These are phyloP conservation scores for Idaea aversata DNA, from an alignment of 2,888 invertebrate species.

Conservation along the genomic window DNA sequence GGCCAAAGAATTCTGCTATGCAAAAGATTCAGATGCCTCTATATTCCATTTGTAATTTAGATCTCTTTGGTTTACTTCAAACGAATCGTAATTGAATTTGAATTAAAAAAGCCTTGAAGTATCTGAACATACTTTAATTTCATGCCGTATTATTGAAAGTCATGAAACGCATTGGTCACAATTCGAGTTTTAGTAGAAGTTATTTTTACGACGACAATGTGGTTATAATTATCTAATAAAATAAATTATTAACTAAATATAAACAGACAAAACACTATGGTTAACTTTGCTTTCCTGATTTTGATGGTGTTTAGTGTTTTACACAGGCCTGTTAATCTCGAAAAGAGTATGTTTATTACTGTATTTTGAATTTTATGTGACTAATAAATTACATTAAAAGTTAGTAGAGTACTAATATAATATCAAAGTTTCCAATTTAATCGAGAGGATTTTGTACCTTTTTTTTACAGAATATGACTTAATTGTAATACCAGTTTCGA, in stretches of 20 bases:
- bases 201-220: neutral
- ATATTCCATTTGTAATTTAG: neutral
- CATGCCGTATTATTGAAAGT: conserved; percentile 1
- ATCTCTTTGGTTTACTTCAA: neutral
- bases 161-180: neutral
- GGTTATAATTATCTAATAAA: neutral
- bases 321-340: neutral
- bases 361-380: neutral
- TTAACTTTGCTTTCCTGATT: neutral
- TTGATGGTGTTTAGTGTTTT: neutral
- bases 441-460: too few relatives aligned
- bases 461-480: conserved; percentile 53
- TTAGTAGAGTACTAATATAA: too few relatives aligned
- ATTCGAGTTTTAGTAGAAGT: neutral
- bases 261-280: neutral
- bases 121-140: conserved; percentile 2
- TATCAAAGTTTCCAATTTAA: too few relatives aligned
- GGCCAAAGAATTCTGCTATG: too few relatives aligned
- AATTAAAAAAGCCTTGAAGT: neutral
- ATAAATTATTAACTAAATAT: neutral
- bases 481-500: conserved; percentile 55
- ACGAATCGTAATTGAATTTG: neutral
- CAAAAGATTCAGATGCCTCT: too few relatives aligned
- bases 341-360: neutral
- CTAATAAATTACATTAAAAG: neutral